Evolutionary conservation across 2,888 invertebrate species (phyloP).

Genomic region (Tipula helvola): DNA sequence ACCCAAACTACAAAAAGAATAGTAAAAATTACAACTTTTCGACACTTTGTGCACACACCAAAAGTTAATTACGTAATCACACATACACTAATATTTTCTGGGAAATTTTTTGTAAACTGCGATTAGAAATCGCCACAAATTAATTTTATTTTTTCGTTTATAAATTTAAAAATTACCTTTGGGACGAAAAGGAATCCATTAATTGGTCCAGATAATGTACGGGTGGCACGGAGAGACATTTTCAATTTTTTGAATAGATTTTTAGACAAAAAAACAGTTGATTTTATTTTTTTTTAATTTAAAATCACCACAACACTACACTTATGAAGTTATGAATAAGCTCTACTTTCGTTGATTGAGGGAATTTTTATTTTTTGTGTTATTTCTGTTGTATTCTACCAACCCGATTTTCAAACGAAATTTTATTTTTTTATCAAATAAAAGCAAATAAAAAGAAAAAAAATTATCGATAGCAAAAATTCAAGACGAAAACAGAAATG

Average conservation of each 20-base stretch:
- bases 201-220: not conserved
- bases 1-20: not conserved
- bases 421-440: not conserved
- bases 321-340: not conserved
- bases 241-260: not conserved
- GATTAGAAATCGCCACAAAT: not conserved
- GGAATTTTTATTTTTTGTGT: not conserved
- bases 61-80: not conserved
- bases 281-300: not conserved
- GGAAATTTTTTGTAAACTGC: not conserved
- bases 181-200: not conserved
- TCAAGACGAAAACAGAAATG: not conserved
- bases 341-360: not conserved
- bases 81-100: not conserved
- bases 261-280: not conserved
- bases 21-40: not conserved
- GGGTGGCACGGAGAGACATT: not conserved
- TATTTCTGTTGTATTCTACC: not conserved
- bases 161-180: not conserved
- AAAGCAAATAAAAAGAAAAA: not conserved
- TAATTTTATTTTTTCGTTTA: not conserved
- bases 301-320: not conserved
- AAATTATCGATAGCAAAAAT: not conserved
- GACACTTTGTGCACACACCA: not conserved
- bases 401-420: not conserved